Base-by-base conservation (phyloP, 1,140 invertebrate genomes). In the Trichonephila clavipes region DNA sequence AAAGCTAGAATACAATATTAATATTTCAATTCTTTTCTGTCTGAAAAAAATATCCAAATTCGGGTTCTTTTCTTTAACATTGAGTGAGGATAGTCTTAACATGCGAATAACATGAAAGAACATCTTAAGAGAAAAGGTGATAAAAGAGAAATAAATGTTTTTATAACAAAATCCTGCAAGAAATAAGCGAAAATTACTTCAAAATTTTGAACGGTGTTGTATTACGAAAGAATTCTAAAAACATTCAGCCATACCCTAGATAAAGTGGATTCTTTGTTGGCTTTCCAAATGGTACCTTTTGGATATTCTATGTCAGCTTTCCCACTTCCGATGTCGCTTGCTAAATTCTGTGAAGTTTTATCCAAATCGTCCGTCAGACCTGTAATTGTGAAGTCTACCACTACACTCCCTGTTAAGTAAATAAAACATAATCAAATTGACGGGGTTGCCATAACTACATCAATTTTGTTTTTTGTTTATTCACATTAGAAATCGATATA, bases 381-480 rank as follows among this genome's bases (percentile, higher is more conserved):
- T 24, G 92, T 93, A 28, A 93, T 88, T 19, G 88, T 66, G 28
- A 69, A 86, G 88, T 93, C 86, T 21, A 93, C 92, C 18, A 88
- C 72, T 58, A 93, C 86, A n/a, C 92, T 93, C 8, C 92, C 92
- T 93, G 51, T 64, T 85, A n/a, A 1, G 28, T 28, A 77, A 77
- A 77, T 77, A 77, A 77, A 77, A 77, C 28, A 40, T 77, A 77
- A 77, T 77, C 28, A 77, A 77, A 77, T 34, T 18, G 1, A 18
- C 18, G 34, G 14, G 28, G 69, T 77, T 77, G 34, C 72, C 72
- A 83, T 83, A 83, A 59, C 40, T 51, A 83, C 82, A 40, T n/a
- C 44, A 24, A 18, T 59, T 58, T 83, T 83, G 82, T 83, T 83
- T 51, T 12, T 83, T 83, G n/a, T 58, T 83, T 83, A 58, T 59